Conservation (phyloP, 2,888 invertebrate genomes). For the Drosophila diplacantha region DNA sequence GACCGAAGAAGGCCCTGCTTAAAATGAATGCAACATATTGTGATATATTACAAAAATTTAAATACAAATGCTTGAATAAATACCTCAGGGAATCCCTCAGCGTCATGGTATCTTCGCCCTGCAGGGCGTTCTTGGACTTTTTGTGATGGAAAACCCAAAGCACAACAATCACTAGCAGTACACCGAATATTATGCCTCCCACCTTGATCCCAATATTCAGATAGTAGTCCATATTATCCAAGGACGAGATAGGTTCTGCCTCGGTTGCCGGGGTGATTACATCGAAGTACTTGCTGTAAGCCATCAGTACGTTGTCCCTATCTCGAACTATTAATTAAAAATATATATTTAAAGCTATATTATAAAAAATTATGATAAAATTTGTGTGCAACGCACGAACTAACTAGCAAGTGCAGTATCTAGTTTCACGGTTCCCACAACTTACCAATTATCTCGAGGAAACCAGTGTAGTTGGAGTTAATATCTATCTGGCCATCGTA, state of each 20-base stretch:
- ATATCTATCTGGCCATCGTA: conserved; percentile 87
- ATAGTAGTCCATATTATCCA: conserved; percentile 77
- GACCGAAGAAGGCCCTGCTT: conserved; percentile 76
- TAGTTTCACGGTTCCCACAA: conserved; percentile 30
- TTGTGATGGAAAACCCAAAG: conserved; percentile 83
- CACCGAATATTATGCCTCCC: conserved; percentile 81
- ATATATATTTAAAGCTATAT: neutral
- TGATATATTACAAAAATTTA: neutral
- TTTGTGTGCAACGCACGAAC: neutral
- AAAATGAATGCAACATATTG: conserved; percentile 1
- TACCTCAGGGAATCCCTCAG: conserved; percentile 84
- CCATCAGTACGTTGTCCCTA: conserved; percentile 79
- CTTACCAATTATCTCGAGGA: conserved; percentile 89
- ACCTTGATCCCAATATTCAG: conserved; percentile 85
- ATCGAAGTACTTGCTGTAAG: conserved; percentile 87
- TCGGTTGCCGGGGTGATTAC: conserved; percentile 84
- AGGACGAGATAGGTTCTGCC: conserved; percentile 76
- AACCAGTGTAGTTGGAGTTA: conserved; percentile 89
- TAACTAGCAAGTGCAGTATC: neutral
- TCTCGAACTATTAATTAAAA: conserved; percentile 63
- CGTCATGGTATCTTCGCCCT: conserved; percentile 84
- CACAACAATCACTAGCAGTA: conserved; percentile 81
- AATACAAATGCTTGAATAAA: conserved; percentile 5
- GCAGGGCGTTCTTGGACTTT: conserved; percentile 82
- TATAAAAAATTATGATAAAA: neutral